Evolutionary conservation across 1,140 invertebrate species (phyloP).

Genomic region (Zaprionus africanus): DNA sequence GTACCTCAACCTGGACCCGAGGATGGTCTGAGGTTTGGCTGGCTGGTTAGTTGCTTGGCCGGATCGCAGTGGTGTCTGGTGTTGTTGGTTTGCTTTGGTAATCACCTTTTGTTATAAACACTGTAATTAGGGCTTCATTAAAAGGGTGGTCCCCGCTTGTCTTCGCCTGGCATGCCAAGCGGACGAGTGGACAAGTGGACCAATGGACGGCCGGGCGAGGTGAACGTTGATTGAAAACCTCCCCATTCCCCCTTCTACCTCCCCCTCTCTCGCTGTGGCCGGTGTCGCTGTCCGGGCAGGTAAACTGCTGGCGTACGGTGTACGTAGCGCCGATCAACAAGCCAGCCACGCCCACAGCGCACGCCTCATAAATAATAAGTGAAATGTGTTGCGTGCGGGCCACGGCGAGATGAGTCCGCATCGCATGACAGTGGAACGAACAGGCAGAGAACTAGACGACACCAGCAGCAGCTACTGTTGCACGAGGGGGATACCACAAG

Average conservation of each 20-base stretch:
- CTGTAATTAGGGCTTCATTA: conserved; percentile 83
- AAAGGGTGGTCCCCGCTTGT: conserved; percentile 80
- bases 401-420: conserved; percentile 28
- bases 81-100: conserved; percentile 81
- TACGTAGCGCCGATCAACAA: conserved; percentile 81
- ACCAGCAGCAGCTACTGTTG: background rate
- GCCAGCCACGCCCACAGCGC: conserved; percentile 74
- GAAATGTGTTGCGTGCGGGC: conserved; percentile 74
- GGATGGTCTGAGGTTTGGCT: conserved; percentile 2
- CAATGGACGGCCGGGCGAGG: background rate
- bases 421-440: conserved; percentile 47
- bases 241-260: conserved; percentile 8
- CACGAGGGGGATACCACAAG: no score
- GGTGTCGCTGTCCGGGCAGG: background rate
- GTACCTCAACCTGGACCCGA: background rate
- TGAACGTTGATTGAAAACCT: conserved; percentile 78
- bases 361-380: conserved; percentile 80
- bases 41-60: conserved; percentile 23
- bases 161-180: conserved; percentile 70
- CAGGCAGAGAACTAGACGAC: background rate
- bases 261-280: background rate
- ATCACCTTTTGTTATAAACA: conserved; percentile 83
- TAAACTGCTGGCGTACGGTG: conserved; percentile 31
- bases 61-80: conserved; percentile 37
- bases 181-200: conserved; percentile 19